Conservation (phyloP, 1,140 invertebrate species). For the Pissodes strobi region DNA sequence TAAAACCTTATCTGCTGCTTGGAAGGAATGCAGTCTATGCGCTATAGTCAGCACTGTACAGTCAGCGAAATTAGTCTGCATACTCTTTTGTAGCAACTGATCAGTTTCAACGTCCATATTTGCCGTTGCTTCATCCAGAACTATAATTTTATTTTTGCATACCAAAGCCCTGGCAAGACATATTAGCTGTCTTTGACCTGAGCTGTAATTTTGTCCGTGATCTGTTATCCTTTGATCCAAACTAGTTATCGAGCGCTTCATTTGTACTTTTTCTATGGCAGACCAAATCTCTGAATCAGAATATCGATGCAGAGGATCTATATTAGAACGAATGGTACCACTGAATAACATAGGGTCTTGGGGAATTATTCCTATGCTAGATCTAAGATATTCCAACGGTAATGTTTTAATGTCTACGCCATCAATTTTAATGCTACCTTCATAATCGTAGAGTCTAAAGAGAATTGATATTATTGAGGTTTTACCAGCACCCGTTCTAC, state of each 20-base stretch:
- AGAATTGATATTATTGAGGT: slow-evolving; percentile 75
- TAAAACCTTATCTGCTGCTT: slow-evolving; percentile 76
- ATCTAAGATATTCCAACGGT: slow-evolving; percentile 62
- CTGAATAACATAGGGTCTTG: slow-evolving; percentile 65
- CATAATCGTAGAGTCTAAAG: slow-evolving; percentile 68
- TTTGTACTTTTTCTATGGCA: slow-evolving; percentile 51
- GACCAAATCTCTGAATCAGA: slow-evolving; percentile 56
- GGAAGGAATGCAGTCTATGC: slow-evolving; percentile 79
- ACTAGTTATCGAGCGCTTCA: slow-evolving; percentile 39
- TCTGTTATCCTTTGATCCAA: slow-evolving; percentile 60
- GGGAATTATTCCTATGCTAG: slow-evolving; percentile 69
- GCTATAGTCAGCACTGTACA: slow-evolving; percentile 84
- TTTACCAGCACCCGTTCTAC: slow-evolving; percentile 66
- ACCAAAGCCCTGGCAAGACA: slow-evolving; percentile 79
- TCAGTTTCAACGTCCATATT: slow-evolving; percentile 72
- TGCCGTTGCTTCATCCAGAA: slow-evolving; percentile 77
- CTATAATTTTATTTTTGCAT: slow-evolving; percentile 73
- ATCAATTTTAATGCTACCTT: slow-evolving; percentile 70
- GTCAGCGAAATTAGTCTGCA: slow-evolving; percentile 78
- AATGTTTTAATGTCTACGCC: slow-evolving; percentile 64
- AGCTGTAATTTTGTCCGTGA: slow-evolving; percentile 72
- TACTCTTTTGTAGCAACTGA: slow-evolving; percentile 70
- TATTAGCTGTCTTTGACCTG: slow-evolving; percentile 78
- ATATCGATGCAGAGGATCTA: slow-evolving; percentile 62
- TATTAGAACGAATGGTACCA: slow-evolving; percentile 61